Base-by-base conservation (phyloP, 1,140 invertebrate genomes). In the Pemphigus obesinymphae region DNA sequence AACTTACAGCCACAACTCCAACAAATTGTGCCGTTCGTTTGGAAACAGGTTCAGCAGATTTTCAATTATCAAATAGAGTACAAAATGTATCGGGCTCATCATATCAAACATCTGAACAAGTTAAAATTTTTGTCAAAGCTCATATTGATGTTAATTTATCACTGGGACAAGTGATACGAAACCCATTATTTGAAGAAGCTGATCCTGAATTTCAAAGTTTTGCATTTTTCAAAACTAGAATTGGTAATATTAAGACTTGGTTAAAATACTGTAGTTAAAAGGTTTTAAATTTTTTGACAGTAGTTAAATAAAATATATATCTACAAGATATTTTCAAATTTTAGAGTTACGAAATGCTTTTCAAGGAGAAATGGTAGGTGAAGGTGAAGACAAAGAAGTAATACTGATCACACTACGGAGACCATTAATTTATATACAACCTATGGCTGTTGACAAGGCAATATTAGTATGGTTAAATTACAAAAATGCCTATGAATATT, bases 401-500 rank as follows among this genome's bases (percentile, higher is more conserved):
- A 93, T 99, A 13, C 88, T 98, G 17, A 96, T 99, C 63, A 96
- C 94, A 0, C 87, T 99, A 1, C 95, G 94, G 85, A 88, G 96
- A 73, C 97, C 97, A 0, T 89, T 98, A 68, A 93, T 99, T 81
- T 98, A 97, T 87, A 93, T 98, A 50, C 97, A 99, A 88, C 97
- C 97, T 0, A 91, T 96, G 84, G 96, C 97, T 5, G 93, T 99
- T 53, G 97, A 99, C 87, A 95, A 95, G 87, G 97, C 97, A 37
- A 97, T 99, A 83, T 89, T 99, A 1, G 96, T 99, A 11, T 99
- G 97, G 97, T 88, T 99, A 61, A 99, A 98, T 88, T 99, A 99
- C 86, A 98, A 98, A 88, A 98, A 98, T 88, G 97, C 97, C 0
- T 99, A 99, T 85, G 97, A 99, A 86, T 99, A 98, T 88, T 99